phyloP scores from a whole-genome alignment of 1,140 invertebrate genomes.

The Drosophila auraria region DNA sequence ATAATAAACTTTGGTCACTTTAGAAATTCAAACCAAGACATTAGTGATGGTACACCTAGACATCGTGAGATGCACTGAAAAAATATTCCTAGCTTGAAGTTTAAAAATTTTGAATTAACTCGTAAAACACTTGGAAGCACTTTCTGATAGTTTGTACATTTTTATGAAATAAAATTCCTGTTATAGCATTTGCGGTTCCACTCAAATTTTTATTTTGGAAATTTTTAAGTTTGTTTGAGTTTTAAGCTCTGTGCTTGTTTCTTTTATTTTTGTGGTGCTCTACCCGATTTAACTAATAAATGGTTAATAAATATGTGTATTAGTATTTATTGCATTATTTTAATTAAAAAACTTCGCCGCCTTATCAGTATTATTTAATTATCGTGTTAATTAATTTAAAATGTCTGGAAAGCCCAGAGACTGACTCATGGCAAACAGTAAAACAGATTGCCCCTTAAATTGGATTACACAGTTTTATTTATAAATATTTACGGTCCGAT shows the following conservation, averaged over 20 bases:
- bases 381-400: not conserved
- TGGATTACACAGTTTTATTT: constrained; percentile 45
- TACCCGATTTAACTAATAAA: not conserved
- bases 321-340: not conserved
- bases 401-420: not conserved
- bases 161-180: no score
- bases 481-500: constrained; percentile 45
- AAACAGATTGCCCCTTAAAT: constrained; percentile 37
- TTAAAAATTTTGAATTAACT: no score
- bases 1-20: no score
- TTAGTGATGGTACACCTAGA: no score
- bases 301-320: not conserved
- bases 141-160: no score
- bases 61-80: no score
- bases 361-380: not conserved
- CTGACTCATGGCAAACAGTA: constrained; percentile 39
- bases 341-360: not conserved
- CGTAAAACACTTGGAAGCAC: no score
- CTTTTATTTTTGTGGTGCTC: not conserved
- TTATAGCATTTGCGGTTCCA: no score
- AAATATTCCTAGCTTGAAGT: no score
- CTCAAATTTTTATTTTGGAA: no score
- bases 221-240: not conserved
- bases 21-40: no score
- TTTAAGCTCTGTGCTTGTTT: not conserved